phyloP scores from a whole-genome alignment of 2,888 invertebrate genomes.

The Pimpla rufipes region DNA sequence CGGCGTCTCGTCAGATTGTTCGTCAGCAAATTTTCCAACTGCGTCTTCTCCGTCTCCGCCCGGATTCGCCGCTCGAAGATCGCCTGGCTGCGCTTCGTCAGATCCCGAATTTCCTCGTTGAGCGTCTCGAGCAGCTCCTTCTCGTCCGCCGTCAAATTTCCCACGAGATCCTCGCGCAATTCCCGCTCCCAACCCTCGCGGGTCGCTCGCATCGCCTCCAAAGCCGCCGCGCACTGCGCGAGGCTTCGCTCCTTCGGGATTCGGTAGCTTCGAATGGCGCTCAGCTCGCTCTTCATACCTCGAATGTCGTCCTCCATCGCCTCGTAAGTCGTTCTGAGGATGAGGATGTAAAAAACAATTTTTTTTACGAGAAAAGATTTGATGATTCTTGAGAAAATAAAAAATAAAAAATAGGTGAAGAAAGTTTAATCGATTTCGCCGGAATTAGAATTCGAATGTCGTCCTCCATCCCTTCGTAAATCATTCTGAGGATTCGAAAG shows the following conservation, averaged over 20 bases:
- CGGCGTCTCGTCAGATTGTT: constrained; percentile 95
- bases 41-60: constrained; percentile 96
- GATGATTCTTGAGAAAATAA: not conserved
- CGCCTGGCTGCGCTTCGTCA: constrained; percentile 96
- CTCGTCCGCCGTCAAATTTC: constrained; percentile 95
- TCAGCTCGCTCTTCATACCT: constrained; percentile 95
- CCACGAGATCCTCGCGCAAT: constrained; percentile 94
- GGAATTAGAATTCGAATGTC: constrained; percentile 94
- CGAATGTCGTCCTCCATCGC: constrained; percentile 96
- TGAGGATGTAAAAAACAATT: not conserved
- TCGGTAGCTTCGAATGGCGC: constrained; percentile 94
- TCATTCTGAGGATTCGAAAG: constrained; percentile 88
- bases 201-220: constrained; percentile 97
- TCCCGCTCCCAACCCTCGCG: constrained; percentile 95
- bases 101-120: constrained; percentile 95
- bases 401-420: not conserved
- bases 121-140: constrained; percentile 95
- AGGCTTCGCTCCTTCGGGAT: constrained; percentile 95
- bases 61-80: constrained; percentile 96
- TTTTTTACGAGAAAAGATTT: not conserved
- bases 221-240: constrained; percentile 93
- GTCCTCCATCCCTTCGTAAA: constrained; percentile 96
- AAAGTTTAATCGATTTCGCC: too few relatives aligned
- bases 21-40: constrained; percentile 95
- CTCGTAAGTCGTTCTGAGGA: constrained; percentile 93